A percentile compares a stretch with the other conserved stretches of the same genome.
Conservation (phyloP, 2,113 vertebrate genomes). For the Oxyruncus cristatus region DNA sequence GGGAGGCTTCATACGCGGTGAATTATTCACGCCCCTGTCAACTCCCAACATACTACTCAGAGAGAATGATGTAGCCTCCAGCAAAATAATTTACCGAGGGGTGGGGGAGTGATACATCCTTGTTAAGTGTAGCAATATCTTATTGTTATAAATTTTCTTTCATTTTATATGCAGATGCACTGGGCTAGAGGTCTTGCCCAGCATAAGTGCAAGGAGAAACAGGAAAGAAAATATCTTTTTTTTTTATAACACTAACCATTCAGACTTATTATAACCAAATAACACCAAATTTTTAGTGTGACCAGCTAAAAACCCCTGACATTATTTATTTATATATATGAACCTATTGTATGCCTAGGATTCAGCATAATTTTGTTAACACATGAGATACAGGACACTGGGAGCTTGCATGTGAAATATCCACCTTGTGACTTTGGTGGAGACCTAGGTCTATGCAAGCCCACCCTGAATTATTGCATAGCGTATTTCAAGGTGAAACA, state of each 20-base stretch:
- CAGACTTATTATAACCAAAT: neutral
- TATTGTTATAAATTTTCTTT: conserved; percentile 63
- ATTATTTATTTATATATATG: neutral
- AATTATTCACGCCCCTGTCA: conserved; percentile 79
- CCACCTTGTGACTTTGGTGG: neutral
- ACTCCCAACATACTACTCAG: conserved; percentile 64
- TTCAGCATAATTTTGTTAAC: neutral
- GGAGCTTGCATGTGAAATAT: neutral
- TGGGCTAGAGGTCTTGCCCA: conserved; percentile 38
- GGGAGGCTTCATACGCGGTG: conserved; percentile 59
- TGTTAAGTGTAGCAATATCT: conserved; percentile 65
- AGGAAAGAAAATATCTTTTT: neutral
- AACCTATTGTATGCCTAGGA: neutral
- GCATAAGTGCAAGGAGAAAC: neutral
- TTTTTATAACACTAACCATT: neutral
- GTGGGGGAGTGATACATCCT: conserved; percentile 65
- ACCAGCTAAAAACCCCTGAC: neutral
- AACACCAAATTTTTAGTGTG: neutral
- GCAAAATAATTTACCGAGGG: conserved; percentile 78
- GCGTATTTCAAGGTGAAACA: neutral
- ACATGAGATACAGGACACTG: too few species aligned
- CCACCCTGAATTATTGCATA: neutral
- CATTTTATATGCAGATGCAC: conserved; percentile 35
- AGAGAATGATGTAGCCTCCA: conserved; percentile 83
- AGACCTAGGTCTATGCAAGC: neutral